phyloP scores from a whole-genome alignment of 1,140 invertebrate genomes.

The Lepidurus apus region DNA sequence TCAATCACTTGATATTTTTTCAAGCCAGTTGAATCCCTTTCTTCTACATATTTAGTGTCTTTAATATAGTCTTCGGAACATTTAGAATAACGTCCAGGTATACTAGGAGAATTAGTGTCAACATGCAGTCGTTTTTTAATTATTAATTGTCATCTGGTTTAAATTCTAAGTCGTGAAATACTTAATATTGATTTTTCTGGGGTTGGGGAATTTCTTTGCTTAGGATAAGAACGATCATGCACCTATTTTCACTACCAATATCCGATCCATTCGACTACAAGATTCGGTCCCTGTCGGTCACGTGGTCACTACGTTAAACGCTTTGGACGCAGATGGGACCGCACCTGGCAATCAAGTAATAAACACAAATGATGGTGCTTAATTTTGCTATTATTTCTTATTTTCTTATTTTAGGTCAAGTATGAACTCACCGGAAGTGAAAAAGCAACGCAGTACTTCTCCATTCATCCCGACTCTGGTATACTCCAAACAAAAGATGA shows the following conservation, averaged over 20 bases:
- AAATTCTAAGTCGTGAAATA: background rate
- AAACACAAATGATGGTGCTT: background rate
- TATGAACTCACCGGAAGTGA: constrained; percentile 76
- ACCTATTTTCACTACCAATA: constrained; percentile 73
- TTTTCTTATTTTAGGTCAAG: constrained; percentile 49
- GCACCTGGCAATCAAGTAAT: constrained; percentile 39
- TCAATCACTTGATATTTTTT: too few relatives aligned
- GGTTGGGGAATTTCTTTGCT: constrained; percentile 37
- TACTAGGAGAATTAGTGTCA: too few relatives aligned
- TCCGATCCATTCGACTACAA: constrained; percentile 72
- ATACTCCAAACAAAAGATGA: constrained; percentile 71
- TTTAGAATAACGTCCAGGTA: too few relatives aligned
- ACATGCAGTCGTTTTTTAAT: constrained; percentile 23
- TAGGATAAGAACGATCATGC: constrained; percentile 44
- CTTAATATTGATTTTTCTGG: constrained; percentile 1
- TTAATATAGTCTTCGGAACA: too few relatives aligned
- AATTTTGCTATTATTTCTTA: background rate
- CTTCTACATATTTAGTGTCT: too few relatives aligned
- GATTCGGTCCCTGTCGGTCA: constrained; percentile 75
- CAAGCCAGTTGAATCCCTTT: too few relatives aligned
- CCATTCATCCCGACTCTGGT: constrained; percentile 76
- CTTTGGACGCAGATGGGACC: constrained; percentile 74
- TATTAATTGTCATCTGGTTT: background rate
- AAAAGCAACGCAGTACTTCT: constrained; percentile 74
- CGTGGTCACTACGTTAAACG: constrained; percentile 66